Base-by-base conservation (phyloP, 1,140 invertebrate species). In the Camponotus vicinus region DNA sequence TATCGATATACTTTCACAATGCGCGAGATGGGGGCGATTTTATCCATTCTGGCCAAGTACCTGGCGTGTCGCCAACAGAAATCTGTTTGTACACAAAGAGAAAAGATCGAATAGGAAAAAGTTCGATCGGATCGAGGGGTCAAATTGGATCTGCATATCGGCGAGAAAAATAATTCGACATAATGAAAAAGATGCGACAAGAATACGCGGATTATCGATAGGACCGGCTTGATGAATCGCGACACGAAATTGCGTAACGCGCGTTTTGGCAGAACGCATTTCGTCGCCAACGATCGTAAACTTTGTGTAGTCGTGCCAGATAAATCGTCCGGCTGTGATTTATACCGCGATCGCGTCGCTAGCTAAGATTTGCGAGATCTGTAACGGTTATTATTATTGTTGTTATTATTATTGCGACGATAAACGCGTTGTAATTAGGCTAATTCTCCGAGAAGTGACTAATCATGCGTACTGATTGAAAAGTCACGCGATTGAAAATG, bases 1-100 rank as follows among this genome's bases (percentile, higher is more conserved):
- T 66, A 91, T 91, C 79, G 64, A 91, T 91, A 89, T 59, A 91
- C 90, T 91, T 91, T 91, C 90, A 85, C 87, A 77, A 91, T 27
- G 42, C 67, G 71, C 67, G 71, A 32, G 86, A 86, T 63, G 75
- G 59, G 42, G 15, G 71, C 80, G 61, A 49, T 37, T 76, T 88
- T 57, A 64, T 86, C 45, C 49, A 67, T 66, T 59, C 70, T 6
- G 34, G 57, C 15, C 32, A 59, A 13, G 64, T 55, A n/a, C 18
- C 34, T 90, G 89, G 89, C 86, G 40, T 5, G 21, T 49, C n/a
- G 89, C 89, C 89, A 90, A 64, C 73, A 57, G 59, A 63, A 73
- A 90, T 86, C 63, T 76, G 71, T 80, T 88, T 88, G 70, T 61
- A 85, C 78, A 87, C 86, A 86, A 8, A 63, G 57, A 21, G 42